Base-by-base conservation (phyloP, 2,113 vertebrate species). In the Physeter macrocephalus region DNA sequence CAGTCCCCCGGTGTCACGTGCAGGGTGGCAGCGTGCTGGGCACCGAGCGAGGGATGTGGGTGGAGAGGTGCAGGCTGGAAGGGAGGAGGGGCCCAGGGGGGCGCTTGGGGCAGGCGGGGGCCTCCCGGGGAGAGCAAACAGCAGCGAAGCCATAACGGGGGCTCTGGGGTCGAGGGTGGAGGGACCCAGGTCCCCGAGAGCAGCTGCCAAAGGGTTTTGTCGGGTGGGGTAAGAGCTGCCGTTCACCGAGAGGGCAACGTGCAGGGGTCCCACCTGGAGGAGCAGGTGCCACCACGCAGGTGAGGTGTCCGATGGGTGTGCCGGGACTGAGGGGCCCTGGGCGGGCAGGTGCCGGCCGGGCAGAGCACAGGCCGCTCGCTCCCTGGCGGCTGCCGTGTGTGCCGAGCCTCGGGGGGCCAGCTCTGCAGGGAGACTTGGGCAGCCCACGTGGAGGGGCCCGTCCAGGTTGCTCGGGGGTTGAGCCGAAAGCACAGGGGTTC, bases 91-190 rank as follows among this genome's bases (percentile, higher is more conserved):
- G 9, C 18, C 1, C 21, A 18, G 34, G 61, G 12, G 39, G 25
- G 54, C 20, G 1, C 52, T 52, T 52, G 52, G 31, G 25, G 12
- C 59, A 13, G 41, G 7, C 25, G 31, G 31, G 41, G 13, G 25
- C 18, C 25, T 31, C 15, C 74, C 41, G 1, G 13, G 43, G 20
- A 15, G 43, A 49, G 61, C n/a, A 13, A 64, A 15, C 11, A 9
- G 12, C 52, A 25, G 20, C 8, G 1, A 27, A n/a, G 49, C 21
- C 4, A 0, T 4, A 5, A 2, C 0, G 21, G 52, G 46, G n/a
- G 2, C 13, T 36, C n/a, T 57, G 27, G 39, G 80, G 41, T 23
- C 7, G 8, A 13, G 23, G 41, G 34, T 5, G 12, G 75, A 57
- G 75, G 62, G 54, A 21, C 29, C 8, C 41, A 6, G 57, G 14